Evolutionary conservation across 2,888 invertebrate species (phyloP).

Genomic region (Laothoe populi): DNA sequence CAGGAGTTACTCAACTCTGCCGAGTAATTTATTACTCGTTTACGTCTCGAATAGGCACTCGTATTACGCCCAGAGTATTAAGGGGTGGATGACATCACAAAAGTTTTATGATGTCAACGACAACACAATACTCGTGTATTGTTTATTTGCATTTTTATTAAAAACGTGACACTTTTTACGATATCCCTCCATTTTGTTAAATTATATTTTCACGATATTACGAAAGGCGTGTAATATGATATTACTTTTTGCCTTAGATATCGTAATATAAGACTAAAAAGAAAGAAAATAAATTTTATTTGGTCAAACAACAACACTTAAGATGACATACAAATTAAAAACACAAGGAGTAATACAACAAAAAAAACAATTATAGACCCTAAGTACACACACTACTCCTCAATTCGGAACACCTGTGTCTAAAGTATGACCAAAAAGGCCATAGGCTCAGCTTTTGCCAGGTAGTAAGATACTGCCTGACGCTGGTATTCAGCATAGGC

Average conservation of each 20-base stretch:
- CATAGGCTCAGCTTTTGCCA: too few relatives aligned
- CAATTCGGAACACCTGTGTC: too few relatives aligned
- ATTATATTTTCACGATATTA: slow-evolving; percentile 27
- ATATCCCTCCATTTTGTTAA: slow-evolving; percentile 32
- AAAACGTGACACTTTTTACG: slow-evolving; percentile 44
- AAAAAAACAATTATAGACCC: too few relatives aligned
- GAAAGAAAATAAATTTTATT: too few relatives aligned
- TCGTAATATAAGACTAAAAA: neutral
- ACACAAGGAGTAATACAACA: too few relatives aligned
- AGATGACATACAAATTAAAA: too few relatives aligned
- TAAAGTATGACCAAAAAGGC: too few relatives aligned
- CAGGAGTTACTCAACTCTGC: slow-evolving; percentile 14
- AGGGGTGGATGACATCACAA: slow-evolving; percentile 44
- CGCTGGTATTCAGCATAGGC: too few relatives aligned
- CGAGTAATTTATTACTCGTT: slow-evolving; percentile 26
- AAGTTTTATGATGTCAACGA: slow-evolving; percentile 40
- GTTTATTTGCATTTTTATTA: slow-evolving; percentile 58
- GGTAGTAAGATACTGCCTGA: too few relatives aligned
- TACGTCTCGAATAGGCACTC: slow-evolving; percentile 24
- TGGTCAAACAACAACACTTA: too few relatives aligned
- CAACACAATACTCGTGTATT: slow-evolving; percentile 41
- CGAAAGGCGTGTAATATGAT: slow-evolving; percentile 35
- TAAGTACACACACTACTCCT: too few relatives aligned
- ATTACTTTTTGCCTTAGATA: slow-evolving; percentile 3
- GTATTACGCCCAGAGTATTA: slow-evolving; percentile 23